Evolutionary conservation across 53 echinoderm and acorn worm genomes (phyloP), one percentile per base, ranked within the genome.

Genomic region (Stichopus horrens): DNA sequence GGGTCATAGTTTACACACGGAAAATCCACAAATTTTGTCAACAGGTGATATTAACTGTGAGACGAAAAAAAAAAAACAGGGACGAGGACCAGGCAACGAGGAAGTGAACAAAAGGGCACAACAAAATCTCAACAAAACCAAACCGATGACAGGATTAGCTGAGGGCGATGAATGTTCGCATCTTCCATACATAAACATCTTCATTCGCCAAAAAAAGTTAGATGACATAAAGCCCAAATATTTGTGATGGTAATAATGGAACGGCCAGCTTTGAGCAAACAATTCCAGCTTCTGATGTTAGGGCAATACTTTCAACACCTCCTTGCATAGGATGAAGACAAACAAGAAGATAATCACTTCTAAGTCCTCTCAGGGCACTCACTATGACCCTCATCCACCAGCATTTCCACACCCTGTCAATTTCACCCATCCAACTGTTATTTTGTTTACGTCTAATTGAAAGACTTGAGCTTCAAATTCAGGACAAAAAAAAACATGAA

Each of bases 201-300:
- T 55, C 81, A 81, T 81, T 81, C 21, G 57, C 57, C 8, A 58
- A 81, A 53, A 58, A 55, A 81, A 81, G 37, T 37, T 71, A 71
- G 71, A 20, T n/a, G 19, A 71, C 18, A 81, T 9, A 37, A n/a
- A 53, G 9, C 58, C 19, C 56, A 81, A 81, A 81, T 81, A 56
- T 81, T 81, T 81, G 81, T 56, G 18, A 81, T 56, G 81, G 81
- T 81, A 81, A 81, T 81, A 81, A 81, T 81, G 81, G 81, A 56
- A 20, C 57, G 58, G 55, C 81, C 58, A 5, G 71, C 71, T 71
- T 18, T 71, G 71, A 71, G 71, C 71, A 71, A 71, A 71, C 71
- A 71, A 71, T 18, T 18, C 71, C 71, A 6, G 18, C 71, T 16
- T 5, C 19, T 71, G 71, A 71, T 71, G 19, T 71, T 18, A 71